A percentile compares a stretch with the other conserved stretches of the same genome.
Evolutionary conservation across 2,888 invertebrate species (phyloP).

Genomic region (Platycnemis pennipes): DNA sequence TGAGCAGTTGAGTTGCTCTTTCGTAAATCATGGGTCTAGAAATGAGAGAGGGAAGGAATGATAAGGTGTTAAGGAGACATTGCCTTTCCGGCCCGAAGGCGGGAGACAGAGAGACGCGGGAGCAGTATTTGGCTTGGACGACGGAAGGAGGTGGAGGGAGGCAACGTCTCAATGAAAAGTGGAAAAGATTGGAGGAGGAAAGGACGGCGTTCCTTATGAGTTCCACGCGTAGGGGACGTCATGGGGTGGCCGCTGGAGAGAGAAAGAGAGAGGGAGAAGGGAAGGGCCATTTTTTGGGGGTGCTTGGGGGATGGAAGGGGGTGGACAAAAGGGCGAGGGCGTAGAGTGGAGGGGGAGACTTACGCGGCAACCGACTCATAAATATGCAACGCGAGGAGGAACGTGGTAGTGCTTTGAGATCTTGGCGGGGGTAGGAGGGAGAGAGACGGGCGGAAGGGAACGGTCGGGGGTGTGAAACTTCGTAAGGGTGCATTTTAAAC

Average conservation of each 20-base stretch:
- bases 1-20: neutral
- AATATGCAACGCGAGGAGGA: conserved; percentile 21
- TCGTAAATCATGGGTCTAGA: neutral
- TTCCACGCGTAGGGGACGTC: neutral
- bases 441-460: neutral
- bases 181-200: neutral
- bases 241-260: neutral
- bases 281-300: neutral
- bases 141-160: neutral
- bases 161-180: neutral
- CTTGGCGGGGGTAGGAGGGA: neutral
- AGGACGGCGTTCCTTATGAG: neutral
- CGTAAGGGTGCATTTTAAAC: conserved; percentile 32
- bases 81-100: neutral
- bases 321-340: neutral
- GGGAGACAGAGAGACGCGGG: too few species aligned
- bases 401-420: conserved; percentile 8
- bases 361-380: neutral
- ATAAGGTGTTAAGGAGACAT: neutral
- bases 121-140: neutral
- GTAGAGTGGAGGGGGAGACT: neutral
- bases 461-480: conserved; percentile 1
- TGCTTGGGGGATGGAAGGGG: neutral
- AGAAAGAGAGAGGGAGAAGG: neutral
- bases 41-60: neutral